Base-by-base conservation (phyloP, 2,888 invertebrate species). In the Lochmaea capreae region DNA sequence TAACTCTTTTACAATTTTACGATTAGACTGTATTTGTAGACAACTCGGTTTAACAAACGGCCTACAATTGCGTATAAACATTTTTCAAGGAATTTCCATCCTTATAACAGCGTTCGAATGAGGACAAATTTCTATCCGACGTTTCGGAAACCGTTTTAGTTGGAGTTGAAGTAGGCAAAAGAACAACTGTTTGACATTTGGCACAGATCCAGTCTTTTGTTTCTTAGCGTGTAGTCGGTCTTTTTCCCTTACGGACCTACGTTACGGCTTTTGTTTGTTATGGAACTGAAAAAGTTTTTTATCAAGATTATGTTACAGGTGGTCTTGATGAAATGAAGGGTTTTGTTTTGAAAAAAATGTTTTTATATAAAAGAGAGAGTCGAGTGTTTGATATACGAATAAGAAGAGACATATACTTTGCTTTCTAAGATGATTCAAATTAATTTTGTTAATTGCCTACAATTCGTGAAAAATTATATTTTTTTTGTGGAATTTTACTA, bases 171-270 rank as follows among this genome's bases (percentile, higher is more conserved):
- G 73, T 74, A 69, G 66, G 69, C 76, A 77, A 78, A 77, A 76
- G 78, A 75, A 77, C 78, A 78, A 80, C 77, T 73, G 76, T 78
- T 78, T 78, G 79, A 80, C 79, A 79, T 80, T 79, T 77, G 77
- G 75, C 71, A 74, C 75, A 74, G 78, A 68, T 74, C 76, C 74
- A 75, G 76, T 77, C 78, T 81, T 78, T 80, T 79, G 79, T 80
- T 62, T 76, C 73, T 42, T 43, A 67, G 72, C 69, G 72, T 63
- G 74, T 76, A 74, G 73, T 77, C 70, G 68, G 63, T 71, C n/a
- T 16, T 42, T 43, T 16, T 63, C 62, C 26, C 33, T 26, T n/a
- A 18, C 52, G 12, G 43, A 63, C 33, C 43, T n/a, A 6, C 42
- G 33, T 3, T 3, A 18, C 16, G 18, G 42, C 33, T 43, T 63